These are phyloP conservation scores for Tenodera sinensis DNA, from an alignment of 2,888 invertebrate genomes.

Conservation along the genomic window DNA sequence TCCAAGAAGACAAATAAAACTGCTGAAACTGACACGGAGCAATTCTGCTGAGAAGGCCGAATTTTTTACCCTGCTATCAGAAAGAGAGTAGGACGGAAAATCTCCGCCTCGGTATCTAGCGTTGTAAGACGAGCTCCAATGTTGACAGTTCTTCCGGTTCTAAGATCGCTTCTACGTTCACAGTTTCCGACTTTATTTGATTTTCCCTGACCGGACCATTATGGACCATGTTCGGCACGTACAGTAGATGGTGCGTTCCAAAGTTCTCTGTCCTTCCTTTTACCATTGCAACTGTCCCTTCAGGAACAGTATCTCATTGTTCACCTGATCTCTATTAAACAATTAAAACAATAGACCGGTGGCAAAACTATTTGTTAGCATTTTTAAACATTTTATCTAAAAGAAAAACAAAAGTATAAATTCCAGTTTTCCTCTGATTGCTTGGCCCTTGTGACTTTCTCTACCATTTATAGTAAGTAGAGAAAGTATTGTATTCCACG, in stretches of 20 bases:
- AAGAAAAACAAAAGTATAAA: no score
- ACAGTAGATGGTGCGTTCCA: background rate
- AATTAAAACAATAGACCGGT: no score
- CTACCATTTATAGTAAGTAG: no score
- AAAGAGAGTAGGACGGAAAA: background rate
- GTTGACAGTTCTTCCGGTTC: background rate
- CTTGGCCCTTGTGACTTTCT: no score
- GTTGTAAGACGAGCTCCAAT: background rate
- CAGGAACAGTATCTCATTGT: background rate
- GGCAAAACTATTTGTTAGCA: no score
- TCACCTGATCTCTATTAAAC: no score
- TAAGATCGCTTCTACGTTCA: background rate
- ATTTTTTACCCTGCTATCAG: background rate
- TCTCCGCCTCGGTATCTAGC: background rate
- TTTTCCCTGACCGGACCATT: background rate
- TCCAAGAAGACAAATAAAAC: background rate
- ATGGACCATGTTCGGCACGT: background rate
- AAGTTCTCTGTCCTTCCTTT: background rate
- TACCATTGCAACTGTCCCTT: background rate
- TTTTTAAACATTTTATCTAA: no score
- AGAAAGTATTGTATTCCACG: no score
- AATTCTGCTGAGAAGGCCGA: background rate
- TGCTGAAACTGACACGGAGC: background rate
- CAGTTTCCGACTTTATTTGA: background rate
- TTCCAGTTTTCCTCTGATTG: no score